Conservation (phyloP, 2,888 invertebrate species). For the Rhorus exstirpatorius region DNA sequence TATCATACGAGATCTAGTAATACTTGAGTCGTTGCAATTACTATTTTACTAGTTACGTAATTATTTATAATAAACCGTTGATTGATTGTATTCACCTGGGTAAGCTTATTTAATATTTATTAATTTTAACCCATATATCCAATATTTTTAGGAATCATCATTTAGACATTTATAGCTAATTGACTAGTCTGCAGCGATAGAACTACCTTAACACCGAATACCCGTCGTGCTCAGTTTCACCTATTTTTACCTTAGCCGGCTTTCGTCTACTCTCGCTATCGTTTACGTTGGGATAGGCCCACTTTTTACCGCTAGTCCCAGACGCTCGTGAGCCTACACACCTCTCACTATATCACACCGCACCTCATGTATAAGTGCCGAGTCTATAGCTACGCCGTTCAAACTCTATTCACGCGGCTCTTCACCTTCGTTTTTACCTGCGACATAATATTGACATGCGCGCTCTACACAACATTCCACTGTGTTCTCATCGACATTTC, state of each 20-base stretch:
- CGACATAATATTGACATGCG: not conserved
- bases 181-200: too few relatives aligned
- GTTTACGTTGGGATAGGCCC: conserved; percentile 73
- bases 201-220: conserved; percentile 54
- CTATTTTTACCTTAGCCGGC: conserved; percentile 51
- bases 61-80: too few relatives aligned
- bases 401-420: conserved; percentile 20
- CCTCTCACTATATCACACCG: conserved; percentile 27
- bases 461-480: not conserved
- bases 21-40: too few relatives aligned
- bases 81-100: too few relatives aligned
- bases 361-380: conserved; percentile 31
- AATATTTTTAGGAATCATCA: too few relatives aligned
- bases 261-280: conserved; percentile 69
- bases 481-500: conserved; percentile 5
- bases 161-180: too few relatives aligned
- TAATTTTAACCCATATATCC: too few relatives aligned
- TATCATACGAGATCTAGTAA: too few relatives aligned
- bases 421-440: conserved; percentile 58
- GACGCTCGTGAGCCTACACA: conserved; percentile 47
- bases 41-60: too few relatives aligned
- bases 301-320: conserved; percentile 70
- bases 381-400: conserved; percentile 12
- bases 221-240: conserved; percentile 36
- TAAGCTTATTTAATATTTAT: too few relatives aligned